Base-by-base conservation (phyloP, 1,140 invertebrate genomes). In the Hesperophylax magnus region DNA sequence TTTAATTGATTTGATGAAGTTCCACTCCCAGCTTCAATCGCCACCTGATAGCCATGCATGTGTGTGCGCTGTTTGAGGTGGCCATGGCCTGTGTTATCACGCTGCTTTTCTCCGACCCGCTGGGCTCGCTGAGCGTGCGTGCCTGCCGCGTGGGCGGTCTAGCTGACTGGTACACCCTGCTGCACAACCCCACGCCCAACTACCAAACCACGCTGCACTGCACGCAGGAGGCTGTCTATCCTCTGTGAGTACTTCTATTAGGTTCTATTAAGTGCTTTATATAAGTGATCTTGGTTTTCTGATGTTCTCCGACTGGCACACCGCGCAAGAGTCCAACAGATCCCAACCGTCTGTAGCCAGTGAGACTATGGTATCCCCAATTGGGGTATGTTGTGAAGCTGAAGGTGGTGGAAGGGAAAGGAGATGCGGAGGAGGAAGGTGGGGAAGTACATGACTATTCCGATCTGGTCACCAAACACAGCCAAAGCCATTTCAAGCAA, bases 161-260 rank as follows among this genome's bases (percentile, higher is more conserved):
- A 6, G 94, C 96, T 0, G 98, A 99, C 88, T 99, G 98, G 98
- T 99, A 99, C 87, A 98, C 98, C 0, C 87, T 99, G 78, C 90
- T 99, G 22, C 96, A 98, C 82, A 99, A 99, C 91, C 98, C 98
- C 27, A 94, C 92, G 84, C 96, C 97, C 8, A 96, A 98, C 87
- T 99, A 98, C 90, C 95, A 96, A 84, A 91, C 94, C 72, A 95
- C 93, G 74, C 88, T 99, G 20, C 94, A 98, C 88, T 99, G 98
- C 88, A 98, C 98, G 0, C 97, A 99, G 86, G 98, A 99, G 91
- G 96, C 97, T 61, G 97, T 99, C 0, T 99, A 98, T 91, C 98
- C 98, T 72, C 90, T 99, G 95, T 98, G 93, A 95, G 94, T 93
- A 86, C 17, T 58, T 22, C n/a, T 20, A 0, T 56, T 17, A 1